A percentile compares a stretch with the other conserved stretches of the same genome.
Conservation (phyloP, 2,113 vertebrate genomes). For the Rissa tridactyla region DNA sequence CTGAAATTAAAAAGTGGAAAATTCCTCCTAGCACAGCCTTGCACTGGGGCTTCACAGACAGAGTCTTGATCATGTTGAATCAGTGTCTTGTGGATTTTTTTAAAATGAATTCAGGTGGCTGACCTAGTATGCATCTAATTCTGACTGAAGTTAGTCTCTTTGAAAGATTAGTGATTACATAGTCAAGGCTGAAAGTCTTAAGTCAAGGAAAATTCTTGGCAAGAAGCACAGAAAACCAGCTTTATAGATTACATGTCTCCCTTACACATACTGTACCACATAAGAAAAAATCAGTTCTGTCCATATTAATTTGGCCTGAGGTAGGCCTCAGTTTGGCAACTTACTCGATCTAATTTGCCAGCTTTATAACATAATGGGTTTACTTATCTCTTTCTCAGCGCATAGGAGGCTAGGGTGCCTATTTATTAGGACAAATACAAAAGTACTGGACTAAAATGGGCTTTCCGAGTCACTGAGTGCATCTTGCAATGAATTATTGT, state of each 20-base stretch:
- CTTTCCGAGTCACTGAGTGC: background rate
- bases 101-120: background rate
- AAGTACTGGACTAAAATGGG: background rate
- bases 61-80: background rate
- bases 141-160: background rate
- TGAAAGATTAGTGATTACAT: background rate
- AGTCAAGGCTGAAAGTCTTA: background rate
- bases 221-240: background rate
- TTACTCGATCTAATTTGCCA: background rate
- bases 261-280: background rate
- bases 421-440: background rate
- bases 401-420: background rate
- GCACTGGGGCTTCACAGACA: background rate
- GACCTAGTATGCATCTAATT: background rate
- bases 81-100: background rate
- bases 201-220: conserved; percentile 19
- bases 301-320: background rate
- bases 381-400: background rate
- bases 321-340: background rate
- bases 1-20: conserved; percentile 1
- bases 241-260: background rate
- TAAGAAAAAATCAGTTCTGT: background rate
- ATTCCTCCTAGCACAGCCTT: background rate
- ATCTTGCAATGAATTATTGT: background rate
- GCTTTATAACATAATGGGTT: background rate